Evolutionary conservation across 2,797 vertebrate genomes (phyloP), one percentile per base, ranked within the genome.

Genomic region (Neopelma chrysocephalum): DNA sequence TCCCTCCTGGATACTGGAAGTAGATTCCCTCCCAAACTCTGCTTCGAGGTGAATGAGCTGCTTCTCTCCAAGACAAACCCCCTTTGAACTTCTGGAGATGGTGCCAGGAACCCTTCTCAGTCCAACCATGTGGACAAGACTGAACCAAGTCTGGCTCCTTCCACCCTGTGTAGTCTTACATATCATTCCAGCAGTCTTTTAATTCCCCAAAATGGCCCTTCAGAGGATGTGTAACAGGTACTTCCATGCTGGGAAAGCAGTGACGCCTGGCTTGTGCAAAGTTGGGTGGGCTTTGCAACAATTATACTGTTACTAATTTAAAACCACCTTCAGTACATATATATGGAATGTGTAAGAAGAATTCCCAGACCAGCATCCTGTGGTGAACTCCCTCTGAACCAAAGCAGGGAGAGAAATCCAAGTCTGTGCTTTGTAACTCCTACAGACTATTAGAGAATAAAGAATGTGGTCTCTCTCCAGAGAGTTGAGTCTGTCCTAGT

Each of bases 391-490:
- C 68, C 90, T 9, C 77, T 84, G 83, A 91, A 84, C 48, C 2
- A 2, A 42, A 93, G 45, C 53, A 48, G 45, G 16, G 48, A 70
- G 68, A 82, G 42, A 87, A 94, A 87, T 94, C 87, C 93, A 40
- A 56, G 32, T 83, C 92, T 84, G 69, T 89, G 83, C 43, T 90
- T 94, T 92, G 78, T 56, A 81, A 53, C 43, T 84, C 6, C 66
- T 66, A 1, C 21, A 69, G 34, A 40, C 64, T 71, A 32, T 58
- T 81, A 72, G 36, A 75, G 77, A 69, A 50, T 42, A 87, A 72
- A 88, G 82, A 66, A 29, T 36, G 25, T 3, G 9, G 29, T 48
- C 25, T 66, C 50, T 81, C 91, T 73, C 76, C 23, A 7, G 82
- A 80, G 94, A 93, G 26, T 4, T 81, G n/a, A 86, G 58, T 69